A percentile compares a stretch with the other conserved stretches of the same genome.
phyloP scores from a whole-genome alignment of 2,113 vertebrate species.

The Catagonus wagneri region DNA sequence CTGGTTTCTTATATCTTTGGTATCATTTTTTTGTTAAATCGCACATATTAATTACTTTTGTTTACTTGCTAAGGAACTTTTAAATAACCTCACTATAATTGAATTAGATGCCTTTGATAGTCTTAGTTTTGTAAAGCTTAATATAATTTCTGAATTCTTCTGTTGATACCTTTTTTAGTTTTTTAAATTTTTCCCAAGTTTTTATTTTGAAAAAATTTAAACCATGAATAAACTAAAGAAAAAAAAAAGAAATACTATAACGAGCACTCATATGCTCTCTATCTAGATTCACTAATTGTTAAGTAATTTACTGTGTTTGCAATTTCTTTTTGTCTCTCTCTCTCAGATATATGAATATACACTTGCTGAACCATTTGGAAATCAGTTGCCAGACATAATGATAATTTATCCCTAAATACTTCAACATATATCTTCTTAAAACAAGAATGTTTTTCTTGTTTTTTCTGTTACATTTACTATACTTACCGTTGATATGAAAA shows the following conservation, averaged over 20 bases:
- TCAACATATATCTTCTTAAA: background rate
- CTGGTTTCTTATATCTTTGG: too few species aligned
- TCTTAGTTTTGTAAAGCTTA: background rate
- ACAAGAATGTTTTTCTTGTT: background rate
- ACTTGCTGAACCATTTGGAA: background rate
- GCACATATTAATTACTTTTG: background rate
- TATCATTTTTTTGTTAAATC: too few species aligned
- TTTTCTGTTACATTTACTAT: background rate
- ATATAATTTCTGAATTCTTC: conserved; percentile 43
- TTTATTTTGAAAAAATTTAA: background rate
- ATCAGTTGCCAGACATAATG: background rate
- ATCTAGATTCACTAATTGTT: background rate
- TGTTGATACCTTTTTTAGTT: background rate
- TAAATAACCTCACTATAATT: background rate
- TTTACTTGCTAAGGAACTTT: background rate
- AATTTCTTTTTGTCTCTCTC: background rate
- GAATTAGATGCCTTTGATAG: background rate
- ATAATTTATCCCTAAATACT: background rate
- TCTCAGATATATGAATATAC: background rate
- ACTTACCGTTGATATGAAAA: background rate
- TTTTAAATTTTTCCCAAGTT: background rate
- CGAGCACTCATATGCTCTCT: background rate
- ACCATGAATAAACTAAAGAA: background rate
- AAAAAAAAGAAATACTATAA: background rate
- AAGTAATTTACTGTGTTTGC: background rate